These are phyloP conservation scores for Cataglyphis cursor DNA, from an alignment of 2,888 invertebrate genomes.

Conservation along the genomic window DNA sequence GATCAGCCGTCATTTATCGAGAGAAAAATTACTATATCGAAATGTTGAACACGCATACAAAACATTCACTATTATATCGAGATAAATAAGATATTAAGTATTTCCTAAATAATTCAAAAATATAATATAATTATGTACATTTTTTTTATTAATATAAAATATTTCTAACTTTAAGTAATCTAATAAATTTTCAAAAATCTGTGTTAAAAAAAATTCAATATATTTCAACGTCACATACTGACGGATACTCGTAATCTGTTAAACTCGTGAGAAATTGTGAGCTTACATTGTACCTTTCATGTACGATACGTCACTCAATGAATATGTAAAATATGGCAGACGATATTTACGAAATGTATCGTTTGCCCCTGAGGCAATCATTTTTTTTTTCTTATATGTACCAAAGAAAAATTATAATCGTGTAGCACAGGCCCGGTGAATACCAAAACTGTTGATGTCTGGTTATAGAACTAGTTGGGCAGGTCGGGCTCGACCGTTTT, in stretches of 20 bases:
- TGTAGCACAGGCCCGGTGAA: slow-evolving; percentile 54
- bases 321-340: slow-evolving; percentile 40
- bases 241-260: slow-evolving; percentile 10
- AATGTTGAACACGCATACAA: not conserved
- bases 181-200: not conserved
- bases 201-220: not conserved
- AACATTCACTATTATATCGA: not conserved
- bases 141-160: not conserved
- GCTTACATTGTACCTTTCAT: not conserved
- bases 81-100: not conserved
- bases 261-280: slow-evolving; percentile 46
- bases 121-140: not conserved
- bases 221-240: not conserved
- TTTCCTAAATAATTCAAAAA: not conserved
- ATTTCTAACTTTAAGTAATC: not conserved
- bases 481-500: slow-evolving; percentile 56
- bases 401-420: slow-evolving; percentile 67
- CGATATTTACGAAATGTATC: slow-evolving; percentile 43
- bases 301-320: slow-evolving; percentile 28
- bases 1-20: slow-evolving; percentile 61
- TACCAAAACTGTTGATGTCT: slow-evolving; percentile 67
- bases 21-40: slow-evolving; percentile 52
- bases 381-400: slow-evolving; percentile 56
- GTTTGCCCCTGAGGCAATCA: slow-evolving; percentile 66
- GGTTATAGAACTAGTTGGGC: slow-evolving; percentile 47